A percentile compares a stretch with the other conserved stretches of the same genome.
phyloP scores from a whole-genome alignment of 2,888 invertebrate species.

The Ophioninae sp. region DNA sequence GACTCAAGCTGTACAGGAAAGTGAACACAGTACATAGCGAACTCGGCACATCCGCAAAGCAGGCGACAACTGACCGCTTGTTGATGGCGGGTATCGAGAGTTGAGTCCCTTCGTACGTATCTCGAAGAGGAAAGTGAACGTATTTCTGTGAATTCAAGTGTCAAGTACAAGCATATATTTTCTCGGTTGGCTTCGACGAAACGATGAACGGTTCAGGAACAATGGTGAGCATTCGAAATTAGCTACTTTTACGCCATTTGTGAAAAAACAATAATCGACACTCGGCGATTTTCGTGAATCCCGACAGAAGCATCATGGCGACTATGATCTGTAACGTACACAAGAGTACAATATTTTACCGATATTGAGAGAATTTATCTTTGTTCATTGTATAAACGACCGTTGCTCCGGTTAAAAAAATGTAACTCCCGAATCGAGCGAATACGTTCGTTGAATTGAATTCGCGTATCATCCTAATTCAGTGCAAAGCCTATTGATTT shows the following conservation, averaged over 20 bases:
- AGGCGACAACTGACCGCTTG: constrained; percentile 55
- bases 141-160: constrained; percentile 28
- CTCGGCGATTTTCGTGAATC: neutral
- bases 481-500: constrained; percentile 56
- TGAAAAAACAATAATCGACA: constrained; percentile 13
- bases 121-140: constrained; percentile 12
- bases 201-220: constrained; percentile 79
- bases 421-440: neutral
- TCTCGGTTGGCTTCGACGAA: constrained; percentile 55
- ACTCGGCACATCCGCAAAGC: constrained; percentile 65
- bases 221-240: constrained; percentile 72
- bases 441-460: neutral
- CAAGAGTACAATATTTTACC: constrained; percentile 24
- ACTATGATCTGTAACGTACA: constrained; percentile 9
- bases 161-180: constrained; percentile 42
- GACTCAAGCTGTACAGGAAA: constrained; percentile 38
- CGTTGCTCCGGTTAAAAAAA: neutral
- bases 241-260: neutral
- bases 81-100: constrained; percentile 34
- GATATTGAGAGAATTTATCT: neutral
- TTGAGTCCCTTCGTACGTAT: constrained; percentile 42
- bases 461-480: neutral
- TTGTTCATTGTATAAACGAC: neutral
- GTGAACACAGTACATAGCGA: neutral
- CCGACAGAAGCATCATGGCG: constrained; percentile 65